Percentiles rank a stretch among this genome's conserved stretches.
Conservation (phyloP, 64 coral and sea anemone genomes). For the Stichodactyla helianthus region DNA sequence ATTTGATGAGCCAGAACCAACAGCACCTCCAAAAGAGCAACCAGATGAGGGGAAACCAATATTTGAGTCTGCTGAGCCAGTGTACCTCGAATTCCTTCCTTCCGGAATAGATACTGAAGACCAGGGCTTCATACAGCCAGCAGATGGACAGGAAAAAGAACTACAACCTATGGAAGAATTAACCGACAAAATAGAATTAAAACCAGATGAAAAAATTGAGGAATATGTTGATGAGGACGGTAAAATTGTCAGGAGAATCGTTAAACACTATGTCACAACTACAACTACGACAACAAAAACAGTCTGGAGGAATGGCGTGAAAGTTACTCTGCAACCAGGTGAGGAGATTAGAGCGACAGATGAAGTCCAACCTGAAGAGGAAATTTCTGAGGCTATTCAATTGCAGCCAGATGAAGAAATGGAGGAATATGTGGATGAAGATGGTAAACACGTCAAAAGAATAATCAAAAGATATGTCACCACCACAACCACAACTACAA, state of each 20-base stretch:
- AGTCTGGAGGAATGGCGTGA: neutral
- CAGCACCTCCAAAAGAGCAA: neutral
- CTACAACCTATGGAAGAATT: neutral
- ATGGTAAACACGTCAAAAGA: conserved; percentile 48
- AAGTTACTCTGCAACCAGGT: neutral
- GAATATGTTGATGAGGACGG: conserved; percentile 75
- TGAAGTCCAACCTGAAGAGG: neutral
- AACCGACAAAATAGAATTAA: neutral
- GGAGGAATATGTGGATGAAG: conserved; percentile 71
- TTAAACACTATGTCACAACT: conserved; percentile 26
- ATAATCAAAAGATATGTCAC: conserved; percentile 22
- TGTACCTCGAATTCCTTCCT: neutral
- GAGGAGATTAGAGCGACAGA: neutral
- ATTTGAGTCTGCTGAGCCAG: conserved; percentile 6
- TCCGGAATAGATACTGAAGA: neutral
- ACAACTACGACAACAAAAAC: conserved; percentile 22
- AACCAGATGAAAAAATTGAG: conserved; percentile 46
- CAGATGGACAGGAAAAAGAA: conserved; percentile 5
- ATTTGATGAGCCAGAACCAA: neutral
- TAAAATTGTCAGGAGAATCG: conserved; percentile 30
- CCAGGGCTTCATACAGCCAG: neutral
- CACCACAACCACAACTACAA: conserved; percentile 33
- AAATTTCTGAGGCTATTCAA: conserved; percentile 22
- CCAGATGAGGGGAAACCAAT: conserved; percentile 1
- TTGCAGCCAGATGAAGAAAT: conserved; percentile 40